Base-by-base conservation (phyloP, 2,113 vertebrate genomes). In the Okapia johnstoni region DNA sequence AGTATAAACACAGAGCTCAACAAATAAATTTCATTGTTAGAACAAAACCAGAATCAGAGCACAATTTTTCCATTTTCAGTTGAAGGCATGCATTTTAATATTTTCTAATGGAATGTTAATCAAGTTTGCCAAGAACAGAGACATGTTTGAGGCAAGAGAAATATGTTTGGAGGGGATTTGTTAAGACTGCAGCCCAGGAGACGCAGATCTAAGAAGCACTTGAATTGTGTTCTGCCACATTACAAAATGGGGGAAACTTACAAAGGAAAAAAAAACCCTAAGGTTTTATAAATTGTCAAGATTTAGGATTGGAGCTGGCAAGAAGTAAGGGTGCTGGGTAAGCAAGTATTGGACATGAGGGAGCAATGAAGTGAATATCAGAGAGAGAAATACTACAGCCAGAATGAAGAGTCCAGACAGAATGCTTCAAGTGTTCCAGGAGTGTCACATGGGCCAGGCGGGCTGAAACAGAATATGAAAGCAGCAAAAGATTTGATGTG, bases 71-170 rank as follows among this genome's bases (percentile, higher is more conserved):
- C 2, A 57, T 61, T 88, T 93, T 90, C 33, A 46, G 17, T 40
- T 89, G 46, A 85, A 95, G 9, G 6, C 9, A 15, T 85, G 15
- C 10, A 25, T 76, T 93, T 73, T 73, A 73, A 48, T 93, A 58
- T 85, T 89, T 94, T 92, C 52, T 61, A 25, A 85, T 89, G 33
- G n/a, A 36, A 40, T 83, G 23, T 55, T 55, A 83, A 55, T 54
- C 80, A 40, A 36, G 12, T 55, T 36, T 84, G 55, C 33, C n/a
- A 36, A 84, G 80, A 55, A n/a, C 30, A 52, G 48, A 80, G 30
- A 84, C 52, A 21, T 40, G 21, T 36, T 26, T 55, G 52, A 55
- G 21, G 52, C 13, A 55, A 83, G 19, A 55, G 33, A 55, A 54
- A 36, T 26, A 12, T 83, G 21, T 36, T 83, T 83, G 13, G 12